phyloP scores from a whole-genome alignment of 1,140 invertebrate species.

The Diprion similis region DNA sequence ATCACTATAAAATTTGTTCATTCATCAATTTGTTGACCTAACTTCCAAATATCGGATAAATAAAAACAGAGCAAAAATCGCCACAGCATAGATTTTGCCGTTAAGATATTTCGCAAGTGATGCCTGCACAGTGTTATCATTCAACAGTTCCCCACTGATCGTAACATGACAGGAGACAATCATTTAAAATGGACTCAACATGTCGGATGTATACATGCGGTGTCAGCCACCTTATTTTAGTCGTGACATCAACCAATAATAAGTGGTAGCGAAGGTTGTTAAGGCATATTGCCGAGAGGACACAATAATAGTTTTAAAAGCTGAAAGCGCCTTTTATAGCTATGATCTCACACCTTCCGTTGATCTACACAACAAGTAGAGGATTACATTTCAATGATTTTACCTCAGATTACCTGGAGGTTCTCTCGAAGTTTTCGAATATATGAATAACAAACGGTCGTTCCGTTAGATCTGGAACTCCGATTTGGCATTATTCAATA shows the following conservation, averaged over 20 bases:
- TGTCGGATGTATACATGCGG: slow-evolving; percentile 20
- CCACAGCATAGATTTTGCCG: too few species aligned
- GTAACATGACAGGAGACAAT: too few species aligned
- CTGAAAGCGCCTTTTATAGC: slow-evolving; percentile 37
- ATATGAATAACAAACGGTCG: neutral
- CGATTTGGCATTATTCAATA: too few species aligned
- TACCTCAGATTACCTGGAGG: neutral
- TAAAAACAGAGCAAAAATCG: neutral
- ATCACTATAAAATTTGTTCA: neutral
- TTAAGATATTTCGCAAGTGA: too few species aligned
- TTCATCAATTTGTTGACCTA: neutral
- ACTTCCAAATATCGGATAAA: neutral
- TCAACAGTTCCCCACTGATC: too few species aligned
- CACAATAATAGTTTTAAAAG: slow-evolving; percentile 26
- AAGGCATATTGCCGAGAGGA: slow-evolving; percentile 5
- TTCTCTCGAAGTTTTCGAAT: neutral
- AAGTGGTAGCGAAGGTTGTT: slow-evolving; percentile 43
- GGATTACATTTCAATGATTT: neutral
- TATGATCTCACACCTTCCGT: slow-evolving; percentile 40
- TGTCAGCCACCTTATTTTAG: slow-evolving; percentile 45
- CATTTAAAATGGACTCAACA: too few species aligned
- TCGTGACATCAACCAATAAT: slow-evolving; percentile 46
- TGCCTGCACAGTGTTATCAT: too few species aligned
- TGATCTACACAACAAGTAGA: neutral
- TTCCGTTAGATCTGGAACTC: too few species aligned